Evolutionary conservation across 92 coral and sea anemone species (phyloP), one percentile per base, ranked within the genome.

Genomic region (Montipora capitata): DNA sequence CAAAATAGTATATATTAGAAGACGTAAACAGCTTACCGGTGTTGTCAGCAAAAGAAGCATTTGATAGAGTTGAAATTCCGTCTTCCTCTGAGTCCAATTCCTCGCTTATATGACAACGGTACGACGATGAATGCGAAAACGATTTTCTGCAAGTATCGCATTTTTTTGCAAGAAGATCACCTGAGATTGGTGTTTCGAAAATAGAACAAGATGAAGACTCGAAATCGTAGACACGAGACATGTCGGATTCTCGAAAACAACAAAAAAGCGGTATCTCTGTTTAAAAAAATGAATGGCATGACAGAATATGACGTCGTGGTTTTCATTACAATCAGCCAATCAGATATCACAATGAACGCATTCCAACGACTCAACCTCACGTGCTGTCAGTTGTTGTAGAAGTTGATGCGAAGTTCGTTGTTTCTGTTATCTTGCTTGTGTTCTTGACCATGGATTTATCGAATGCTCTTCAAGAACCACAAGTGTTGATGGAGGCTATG

Each of bases 81-180:
- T 15, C 66, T 15, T 61, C 35, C 3, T 61, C 66, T 15, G 58
- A 52, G 58, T 52, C 58, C 58, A 61, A 3, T 69, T 69, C 74
- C n/a, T 69, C 74, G 3, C 43, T 69, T 69, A 44, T 39, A 69
- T 69, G 74, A 39, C 74, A 52, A 39, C 74, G 74, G 74, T 69
- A 69, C 9, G 74, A 69, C 9, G 74, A 69, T 40, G 74, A 72
- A 72, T 72, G 77, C n/a, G 10, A 52, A 44, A 72, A 72, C 48
- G 77, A 4, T 35, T 44, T 72, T 72, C 77, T 59, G n/a, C 59
- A 72, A 72, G 59, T 44, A 48, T 72, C 77, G 35, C 77, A 72
- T 45, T 48, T 45, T 17, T 72, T 44, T 13, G 13, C 49, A 16
- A 17, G 18, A 27, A 72, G 49, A 52, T 52, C 58, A 17, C 16